Base-by-base conservation (phyloP, 2,797 vertebrate genomes). In the Xyrichtys novacula region DNA sequence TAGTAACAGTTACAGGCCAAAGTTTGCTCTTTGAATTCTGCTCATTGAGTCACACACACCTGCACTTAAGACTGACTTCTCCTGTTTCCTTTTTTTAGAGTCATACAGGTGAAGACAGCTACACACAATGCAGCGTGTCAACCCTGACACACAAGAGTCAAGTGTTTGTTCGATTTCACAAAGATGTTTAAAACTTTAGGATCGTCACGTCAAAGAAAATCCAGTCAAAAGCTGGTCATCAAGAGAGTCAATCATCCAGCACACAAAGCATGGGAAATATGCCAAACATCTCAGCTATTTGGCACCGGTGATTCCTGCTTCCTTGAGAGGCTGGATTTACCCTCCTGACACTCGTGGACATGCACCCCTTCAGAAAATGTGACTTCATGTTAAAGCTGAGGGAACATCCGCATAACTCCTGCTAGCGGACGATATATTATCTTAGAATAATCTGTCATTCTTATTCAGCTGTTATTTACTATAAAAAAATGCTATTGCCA, bases 181-280 rank as follows among this genome's bases (percentile, higher is more conserved):
- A 5, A 52, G 32, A 22, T 43, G 12, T 38, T 58, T 5, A 23
- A n/a, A 42, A 28, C 36, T 36, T 54, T 43, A 19, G 10, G 47
- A 73, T 1, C 16, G n/a, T 6, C 3, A 36, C 16, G 2, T 25
- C n/a, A n/a, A n/a, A n/a, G n/a, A n/a, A n/a, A 39, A 70, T 67
- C 69, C 50, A 19, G 32, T 56, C 58, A 65, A 70, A 74, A 58
- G 65, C 71, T 56, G 39, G 73, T 82, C 71, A 78, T 56, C 15
- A 10, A 28, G 50, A 31, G 32, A 87, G 70, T 50, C 68, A 63
- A 77, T 74, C 31, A 36, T n/a, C 38, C 7, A 10, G 5, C 68
- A 76, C 79, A 68, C 32, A 76, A 86, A 90, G 82, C 60, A 71
- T 78, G 69, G 63, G 58, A 90, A 84, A 62, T 68, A 90, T 89